Evolutionary conservation across 2,888 invertebrate genomes (phyloP), one percentile per base, ranked within the genome.

Genomic region (Drosophila meridiana): DNA sequence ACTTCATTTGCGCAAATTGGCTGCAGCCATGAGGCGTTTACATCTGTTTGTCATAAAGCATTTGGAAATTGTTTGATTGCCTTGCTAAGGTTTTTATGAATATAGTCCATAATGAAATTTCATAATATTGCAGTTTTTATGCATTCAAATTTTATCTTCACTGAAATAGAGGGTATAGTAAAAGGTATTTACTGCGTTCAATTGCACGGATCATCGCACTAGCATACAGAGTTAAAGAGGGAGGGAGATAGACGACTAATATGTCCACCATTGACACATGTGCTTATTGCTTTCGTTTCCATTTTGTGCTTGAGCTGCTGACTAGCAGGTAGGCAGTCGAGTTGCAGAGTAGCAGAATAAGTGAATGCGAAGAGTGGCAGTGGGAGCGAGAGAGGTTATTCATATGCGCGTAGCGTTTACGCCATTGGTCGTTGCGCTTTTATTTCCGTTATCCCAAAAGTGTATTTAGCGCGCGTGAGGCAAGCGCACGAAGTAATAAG

Each of bases 1-100:
- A 66, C 68, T 83, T 73, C 57, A 67, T 66, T 58, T 64, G 52
- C 34, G 34, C 14, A 61, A 52, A 58, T 63, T 62, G 30, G 36
- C 30, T 58, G 28, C 26, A 50, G 11, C 9, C 13, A 13, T 38
- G 42, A 61, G 14, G 28, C 13, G 5, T n/a, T n/a, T 40, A 62
- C 36, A 42, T 32, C 47, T 52, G 56, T 40, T 28, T 11, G 26
- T 9, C 40, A 38, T 38, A 45, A 57, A 57, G 42, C 42, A 57
- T 20, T 57, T 42, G 32, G 6, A 42, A 38, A 40, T 55, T 38
- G 5, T 28, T 28, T 38, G 26, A 28, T 38, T 14, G 14, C 55
- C 28, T 55, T n/a, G 14, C 14, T 14, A 55, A 52, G 32, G 50
- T 6, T 7, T 48, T 28, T 50, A 50, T 32, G 48, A 50, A n/a